Percentiles rank a stretch among this genome's conserved stretches.
phyloP scores from a whole-genome alignment of 2,888 invertebrate genomes.

The Esperia sulphurella region DNA sequence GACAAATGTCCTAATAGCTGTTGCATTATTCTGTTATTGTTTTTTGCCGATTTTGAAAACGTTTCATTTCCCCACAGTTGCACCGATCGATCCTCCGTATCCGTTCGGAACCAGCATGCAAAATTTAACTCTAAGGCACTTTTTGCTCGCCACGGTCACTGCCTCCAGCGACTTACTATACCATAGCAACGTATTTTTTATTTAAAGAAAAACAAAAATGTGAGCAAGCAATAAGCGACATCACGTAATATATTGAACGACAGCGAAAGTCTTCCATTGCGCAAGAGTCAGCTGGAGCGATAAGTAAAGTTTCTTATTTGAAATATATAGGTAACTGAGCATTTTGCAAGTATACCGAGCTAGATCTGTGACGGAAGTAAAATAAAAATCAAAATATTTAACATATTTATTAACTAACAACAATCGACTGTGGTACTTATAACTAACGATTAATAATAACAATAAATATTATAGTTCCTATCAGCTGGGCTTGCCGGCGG shows the following conservation, averaged over 20 bases:
- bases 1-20: background rate
- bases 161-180: conserved; percentile 32
- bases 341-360: conserved; percentile 11
- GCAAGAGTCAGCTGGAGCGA: conserved; percentile 25
- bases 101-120: conserved; percentile 17
- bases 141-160: conserved; percentile 53
- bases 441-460: conserved; percentile 32
- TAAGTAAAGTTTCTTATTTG: background rate
- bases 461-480: conserved; percentile 50
- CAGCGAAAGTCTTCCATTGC: conserved; percentile 59
- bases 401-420: conserved; percentile 19
- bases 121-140: conserved; percentile 37
- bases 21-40: background rate
- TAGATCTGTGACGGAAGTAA: background rate
- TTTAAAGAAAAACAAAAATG: conserved; percentile 40
- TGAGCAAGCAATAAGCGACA: conserved; percentile 39
- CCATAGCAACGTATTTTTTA: conserved; percentile 35
- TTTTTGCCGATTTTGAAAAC: conserved; percentile 6
- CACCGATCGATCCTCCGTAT: conserved; percentile 24
- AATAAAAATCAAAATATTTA: conserved; percentile 18
- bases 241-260: conserved; percentile 66
- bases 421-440: conserved; percentile 29
- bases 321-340: background rate
- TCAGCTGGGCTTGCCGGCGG: conserved; percentile 60
- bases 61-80: conserved; percentile 17